Base-by-base conservation (phyloP, 2,888 invertebrate species). In the Tetropium fuscum region DNA sequence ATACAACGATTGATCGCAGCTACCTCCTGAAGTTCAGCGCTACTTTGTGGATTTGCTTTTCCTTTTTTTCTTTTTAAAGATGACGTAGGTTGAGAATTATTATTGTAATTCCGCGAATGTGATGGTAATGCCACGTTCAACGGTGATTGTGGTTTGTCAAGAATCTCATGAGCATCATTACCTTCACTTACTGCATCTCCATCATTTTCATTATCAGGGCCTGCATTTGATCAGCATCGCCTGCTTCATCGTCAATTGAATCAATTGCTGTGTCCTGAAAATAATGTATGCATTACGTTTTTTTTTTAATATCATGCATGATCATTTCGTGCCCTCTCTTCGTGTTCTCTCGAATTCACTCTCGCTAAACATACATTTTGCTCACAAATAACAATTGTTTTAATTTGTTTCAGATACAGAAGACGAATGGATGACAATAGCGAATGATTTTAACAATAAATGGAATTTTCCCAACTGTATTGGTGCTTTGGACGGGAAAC, bases 381-480 rank as follows among this genome's bases (percentile, higher is more conserved):
- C 27, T 2, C 7, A 27, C n/a, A n/a, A n/a, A 27, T 6, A 27
- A n/a, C 27, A 27, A 3, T 27, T n/a, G 2, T 27, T 27, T 27
- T 27, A 7, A 27, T 27, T 27, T 27, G 27, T 27, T 27, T 27
- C 7, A 27, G 27, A 27, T 27, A 27, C 27, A 27, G 27, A 27
- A 27, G 27, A 7, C 6, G 27, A 27, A 27, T 27, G 27, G 27
- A 27, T 27, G 27, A 7, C 27, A 27, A 27, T 27, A 27, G 27
- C 27, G 7, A 7, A 27, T 7, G 27, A 27, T 27, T 27, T 27
- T n/a, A 27, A 27, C 27, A 27, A 7, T n/a, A 27, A 27, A 6
- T 38, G 38, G 18, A 38, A 38, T 18, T 38, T 38, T n/a, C 38
- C 38, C 15, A 11, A 38, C 18, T 38, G 38, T 13, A 15, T 38